Base-by-base conservation (phyloP, 2,888 invertebrate species). In the Athalia circularis region DNA sequence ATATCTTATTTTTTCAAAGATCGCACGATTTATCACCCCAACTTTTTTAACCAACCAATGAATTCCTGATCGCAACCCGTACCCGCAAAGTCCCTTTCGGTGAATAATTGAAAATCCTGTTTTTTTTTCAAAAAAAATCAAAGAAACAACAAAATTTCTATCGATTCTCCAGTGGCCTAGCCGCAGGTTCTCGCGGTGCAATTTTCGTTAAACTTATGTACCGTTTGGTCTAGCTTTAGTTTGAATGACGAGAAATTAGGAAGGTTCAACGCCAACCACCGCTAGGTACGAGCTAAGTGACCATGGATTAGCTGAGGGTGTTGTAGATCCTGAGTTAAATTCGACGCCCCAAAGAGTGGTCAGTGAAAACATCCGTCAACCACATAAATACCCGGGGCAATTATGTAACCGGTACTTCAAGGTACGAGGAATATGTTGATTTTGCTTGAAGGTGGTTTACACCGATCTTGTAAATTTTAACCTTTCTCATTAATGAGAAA, bases 211-310 rank as follows among this genome's bases (percentile, higher is more conserved):
- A 57, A 45, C 47, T 72, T 45, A 29, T 29, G 29, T 29, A 59
- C 72, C 57, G 45, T 72, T 72, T 59, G 57, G 45, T 59, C n/a
- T 13, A 47, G 72, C 72, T 72, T 57, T 43, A 59, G 59, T 57
- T 57, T 47, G 72, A 72, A 57, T 11, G 59, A 9, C 59, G 59
- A 59, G 80, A 79, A 85, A 86, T 86, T 85, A 84, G 84, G 81
- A 83, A 84, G 87, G 83, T 85, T 87, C 85, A 86, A 85, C 84
- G 82, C 84, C 85, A 85, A 87, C 88, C 88, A 85, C 85, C 86
- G 80, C 83, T 86, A 2, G 79, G 86, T 87, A 84, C 79, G 81
- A 81, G 84, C 82, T 84, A 85, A 86, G 85, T 83, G 86, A 87
- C 87, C 87, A 83, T 85, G 87, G 86, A 87, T 88, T 87, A 87